A percentile compares a stretch with the other conserved stretches of the same genome.
Evolutionary conservation across 2,888 invertebrate genomes (phyloP).

Genomic region (Abrostola tripartita): DNA sequence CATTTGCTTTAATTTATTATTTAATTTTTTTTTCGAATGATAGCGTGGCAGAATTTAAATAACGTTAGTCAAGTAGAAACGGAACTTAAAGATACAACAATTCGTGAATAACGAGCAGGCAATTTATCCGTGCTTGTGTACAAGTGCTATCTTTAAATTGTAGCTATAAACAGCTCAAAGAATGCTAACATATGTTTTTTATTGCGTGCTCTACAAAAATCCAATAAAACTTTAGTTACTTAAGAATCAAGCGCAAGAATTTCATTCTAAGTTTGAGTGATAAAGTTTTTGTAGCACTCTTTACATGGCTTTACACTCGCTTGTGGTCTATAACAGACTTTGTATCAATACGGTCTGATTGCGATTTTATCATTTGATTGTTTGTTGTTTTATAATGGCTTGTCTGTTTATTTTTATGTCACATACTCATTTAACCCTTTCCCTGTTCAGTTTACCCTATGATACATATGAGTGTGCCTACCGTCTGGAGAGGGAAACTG

Average conservation of each 20-base stretch:
- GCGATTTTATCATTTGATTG: background rate
- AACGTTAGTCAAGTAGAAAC: slow-evolving; percentile 8
- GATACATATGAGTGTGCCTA: no score
- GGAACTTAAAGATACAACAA: slow-evolving; percentile 18
- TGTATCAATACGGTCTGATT: background rate
- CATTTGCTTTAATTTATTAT: no score
- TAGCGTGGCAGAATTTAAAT: slow-evolving; percentile 10
- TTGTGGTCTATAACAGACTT: background rate
- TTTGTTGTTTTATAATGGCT: background rate
- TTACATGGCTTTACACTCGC: background rate
- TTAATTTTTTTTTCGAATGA: no score
- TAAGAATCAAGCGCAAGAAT: background rate
- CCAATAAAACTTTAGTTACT: background rate
- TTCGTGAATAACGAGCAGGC: slow-evolving; percentile 7
- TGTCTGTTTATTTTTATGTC: background rate
- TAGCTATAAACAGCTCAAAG: slow-evolving; percentile 5
- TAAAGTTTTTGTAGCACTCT: background rate
- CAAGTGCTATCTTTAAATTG: slow-evolving; percentile 27
- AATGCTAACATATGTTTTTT: background rate
- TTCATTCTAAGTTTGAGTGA: background rate
- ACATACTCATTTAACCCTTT: no score
- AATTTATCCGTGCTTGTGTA: slow-evolving; percentile 35
- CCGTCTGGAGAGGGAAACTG: no score
- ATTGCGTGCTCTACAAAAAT: background rate
- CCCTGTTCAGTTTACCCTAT: no score